Percentiles rank a stretch among this genome's conserved stretches.
Evolutionary conservation across 2,888 invertebrate species (phyloP).

Genomic region (Empis stercorea): DNA sequence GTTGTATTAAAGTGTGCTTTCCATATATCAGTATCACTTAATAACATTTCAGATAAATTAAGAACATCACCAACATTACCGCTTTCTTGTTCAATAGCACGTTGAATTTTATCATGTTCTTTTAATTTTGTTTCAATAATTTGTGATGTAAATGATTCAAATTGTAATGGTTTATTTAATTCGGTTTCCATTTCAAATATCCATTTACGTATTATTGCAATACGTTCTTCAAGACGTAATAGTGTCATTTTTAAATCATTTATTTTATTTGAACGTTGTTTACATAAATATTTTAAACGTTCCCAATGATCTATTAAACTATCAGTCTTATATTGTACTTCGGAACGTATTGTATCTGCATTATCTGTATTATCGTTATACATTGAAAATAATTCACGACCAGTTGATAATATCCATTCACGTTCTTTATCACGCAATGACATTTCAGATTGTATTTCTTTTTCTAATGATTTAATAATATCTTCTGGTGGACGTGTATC

Average conservation of each 20-base stretch:
- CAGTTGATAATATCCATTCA: constrained; percentile 61
- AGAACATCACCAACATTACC: constrained; percentile 64
- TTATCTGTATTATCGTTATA: constrained; percentile 51
- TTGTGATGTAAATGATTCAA: constrained; percentile 51
- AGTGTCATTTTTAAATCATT: constrained; percentile 59
- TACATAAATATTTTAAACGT: constrained; percentile 49
- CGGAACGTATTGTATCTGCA: constrained; percentile 43
- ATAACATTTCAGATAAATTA: constrained; percentile 62
- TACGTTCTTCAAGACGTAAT: constrained; percentile 53
- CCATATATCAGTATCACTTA: constrained; percentile 60
- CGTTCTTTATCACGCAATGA: constrained; percentile 62
- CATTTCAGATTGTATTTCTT: constrained; percentile 63
- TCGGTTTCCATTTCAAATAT: constrained; percentile 58
- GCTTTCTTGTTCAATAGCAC: constrained; percentile 63
- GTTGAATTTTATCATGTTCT: constrained; percentile 61
- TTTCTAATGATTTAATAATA: constrained; percentile 54
- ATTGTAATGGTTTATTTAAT: constrained; percentile 50
- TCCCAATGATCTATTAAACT: constrained; percentile 57
- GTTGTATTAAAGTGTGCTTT: constrained; percentile 59
- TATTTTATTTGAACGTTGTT: constrained; percentile 56
- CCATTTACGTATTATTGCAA: constrained; percentile 59
- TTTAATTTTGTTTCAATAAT: constrained; percentile 54
- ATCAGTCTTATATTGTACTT: constrained; percentile 42
- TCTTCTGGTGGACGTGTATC: constrained; percentile 57
- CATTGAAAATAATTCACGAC: constrained; percentile 47